These are phyloP conservation scores for Heliocidaris tuberculata DNA, from an alignment of 35 echinoderm and acorn worm genomes.

Conservation along the genomic window DNA sequence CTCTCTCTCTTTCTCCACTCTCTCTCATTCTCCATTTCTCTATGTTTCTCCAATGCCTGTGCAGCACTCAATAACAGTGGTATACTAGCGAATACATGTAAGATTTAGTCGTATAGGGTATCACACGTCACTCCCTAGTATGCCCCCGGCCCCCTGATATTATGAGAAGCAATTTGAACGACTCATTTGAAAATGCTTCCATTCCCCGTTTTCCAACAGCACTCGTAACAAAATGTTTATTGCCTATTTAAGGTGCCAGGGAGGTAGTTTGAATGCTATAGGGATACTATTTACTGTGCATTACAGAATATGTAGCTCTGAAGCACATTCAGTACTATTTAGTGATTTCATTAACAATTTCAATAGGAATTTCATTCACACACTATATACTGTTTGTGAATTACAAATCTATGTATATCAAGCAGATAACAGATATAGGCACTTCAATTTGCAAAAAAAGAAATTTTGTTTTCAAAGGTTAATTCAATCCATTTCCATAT, in stretches of 20 bases:
- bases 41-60: not conserved
- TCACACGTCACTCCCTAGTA: not conserved
- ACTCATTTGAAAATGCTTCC: not conserved
- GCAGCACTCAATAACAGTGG: not conserved
- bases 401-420: not conserved
- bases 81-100: not conserved
- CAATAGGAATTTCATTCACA: not conserved
- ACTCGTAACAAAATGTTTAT: slow-evolving; percentile 1
- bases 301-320: not conserved
- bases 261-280: not conserved
- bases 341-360: not conserved
- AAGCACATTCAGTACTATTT: not conserved
- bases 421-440: not conserved
- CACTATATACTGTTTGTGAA: not conserved
- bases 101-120: not conserved
- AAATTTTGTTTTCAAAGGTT: not conserved
- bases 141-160: not conserved
- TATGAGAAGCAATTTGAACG: not conserved
- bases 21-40: not conserved
- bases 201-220: not conserved
- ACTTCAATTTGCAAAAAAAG: not conserved
- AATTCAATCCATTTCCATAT: no score
- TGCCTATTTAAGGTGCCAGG: not conserved
- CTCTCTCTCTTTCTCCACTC: not conserved
- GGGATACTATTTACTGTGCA: no score